Evolutionary conservation across 2,888 invertebrate genomes (phyloP).

Genomic region (Andrena praecox): DNA sequence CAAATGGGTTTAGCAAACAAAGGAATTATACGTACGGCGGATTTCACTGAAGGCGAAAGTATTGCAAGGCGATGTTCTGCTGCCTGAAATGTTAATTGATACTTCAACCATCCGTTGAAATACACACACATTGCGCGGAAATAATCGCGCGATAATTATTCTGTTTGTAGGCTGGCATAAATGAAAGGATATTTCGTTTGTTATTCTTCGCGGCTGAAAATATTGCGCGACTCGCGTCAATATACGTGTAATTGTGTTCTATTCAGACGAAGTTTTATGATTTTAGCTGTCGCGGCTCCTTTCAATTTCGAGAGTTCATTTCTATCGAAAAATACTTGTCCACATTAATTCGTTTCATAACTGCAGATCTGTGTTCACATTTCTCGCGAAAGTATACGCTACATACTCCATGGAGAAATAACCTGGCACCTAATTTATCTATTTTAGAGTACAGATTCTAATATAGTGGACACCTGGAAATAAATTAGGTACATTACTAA

Average conservation of each 20-base stretch:
- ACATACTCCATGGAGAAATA: too few relatives aligned
- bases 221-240: neutral
- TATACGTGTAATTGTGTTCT: neutral
- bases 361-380: too few relatives aligned
- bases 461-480: too few relatives aligned
- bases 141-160: neutral
- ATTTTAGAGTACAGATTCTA: too few relatives aligned
- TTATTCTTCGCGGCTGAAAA: neutral
- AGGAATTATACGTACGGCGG: neutral
- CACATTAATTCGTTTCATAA: too few relatives aligned
- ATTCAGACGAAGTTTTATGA: neutral
- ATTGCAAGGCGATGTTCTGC: neutral
- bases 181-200: neutral
- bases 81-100: slow-evolving; percentile 1
- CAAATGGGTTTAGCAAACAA: neutral
- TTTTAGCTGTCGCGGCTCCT: too few relatives aligned
- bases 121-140: neutral
- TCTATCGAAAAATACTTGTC: too few relatives aligned
- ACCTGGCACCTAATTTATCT: too few relatives aligned
- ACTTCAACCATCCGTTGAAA: neutral
- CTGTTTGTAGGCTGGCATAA: neutral
- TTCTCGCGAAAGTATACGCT: too few relatives aligned
- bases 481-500: too few relatives aligned
- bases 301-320: too few relatives aligned
- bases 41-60: neutral